These are phyloP conservation scores for Procambarus clarkii DNA, from an alignment of 1,140 invertebrate species.

Conservation along the genomic window DNA sequence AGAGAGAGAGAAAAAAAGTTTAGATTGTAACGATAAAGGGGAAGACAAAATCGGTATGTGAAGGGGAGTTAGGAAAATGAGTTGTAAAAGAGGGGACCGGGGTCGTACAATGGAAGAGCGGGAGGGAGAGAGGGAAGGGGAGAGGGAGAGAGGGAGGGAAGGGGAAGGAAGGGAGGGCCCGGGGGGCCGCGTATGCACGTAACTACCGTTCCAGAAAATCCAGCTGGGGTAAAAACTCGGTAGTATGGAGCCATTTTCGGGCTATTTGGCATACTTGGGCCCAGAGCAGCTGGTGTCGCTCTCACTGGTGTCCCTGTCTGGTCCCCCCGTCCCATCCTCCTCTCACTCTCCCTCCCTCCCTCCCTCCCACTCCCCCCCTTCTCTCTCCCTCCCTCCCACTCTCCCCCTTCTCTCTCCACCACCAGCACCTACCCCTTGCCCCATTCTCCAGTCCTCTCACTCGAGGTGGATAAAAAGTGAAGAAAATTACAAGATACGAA, in stretches of 20 bases:
- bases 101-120: not conserved
- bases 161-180: not conserved
- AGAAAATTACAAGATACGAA: too few species aligned
- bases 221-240: not conserved
- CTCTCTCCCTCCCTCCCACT: too few species aligned
- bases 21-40: not conserved
- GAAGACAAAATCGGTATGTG: not conserved
- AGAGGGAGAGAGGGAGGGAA: conserved; percentile 18
- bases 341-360: not conserved
- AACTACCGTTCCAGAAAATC: conserved; percentile 8
- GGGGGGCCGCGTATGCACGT: not conserved
- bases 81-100: too few species aligned
- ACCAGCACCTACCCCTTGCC: too few species aligned
- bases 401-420: too few species aligned
- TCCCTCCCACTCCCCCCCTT: too few species aligned
- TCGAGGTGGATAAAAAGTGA: too few species aligned
- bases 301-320: not conserved
- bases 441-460: too few species aligned
- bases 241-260: not conserved
- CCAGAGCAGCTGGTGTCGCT: not conserved
- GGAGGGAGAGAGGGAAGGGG: not conserved
- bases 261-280: conserved; percentile 21
- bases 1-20: conserved; percentile 2
- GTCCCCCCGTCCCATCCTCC: not conserved
- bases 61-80: too few species aligned